Evolutionary conservation across 2,888 invertebrate genomes (phyloP).

Genomic region (Marronus borbonicus): DNA sequence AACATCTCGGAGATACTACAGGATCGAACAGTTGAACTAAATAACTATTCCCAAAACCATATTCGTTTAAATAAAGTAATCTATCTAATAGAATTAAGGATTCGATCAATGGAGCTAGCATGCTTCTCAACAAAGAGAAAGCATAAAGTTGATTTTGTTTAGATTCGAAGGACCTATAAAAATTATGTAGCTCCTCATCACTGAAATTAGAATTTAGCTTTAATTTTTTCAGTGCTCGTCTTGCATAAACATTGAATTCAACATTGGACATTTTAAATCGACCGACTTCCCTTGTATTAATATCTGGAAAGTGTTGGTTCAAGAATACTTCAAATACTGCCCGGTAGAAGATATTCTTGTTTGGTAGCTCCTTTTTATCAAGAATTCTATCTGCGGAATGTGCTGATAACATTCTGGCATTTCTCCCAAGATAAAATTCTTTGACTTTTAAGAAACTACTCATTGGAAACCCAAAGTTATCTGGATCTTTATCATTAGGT

Average conservation of each 20-base stretch:
- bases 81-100: constrained; percentile 87
- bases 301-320: constrained; percentile 67
- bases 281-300: constrained; percentile 75
- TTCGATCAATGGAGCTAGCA: constrained; percentile 87
- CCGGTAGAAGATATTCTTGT: constrained; percentile 81
- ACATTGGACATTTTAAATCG: constrained; percentile 70
- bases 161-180: constrained; percentile 67
- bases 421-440: constrained; percentile 76
- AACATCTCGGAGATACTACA: constrained; percentile 86
- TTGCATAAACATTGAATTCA: constrained; percentile 81
- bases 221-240: constrained; percentile 78
- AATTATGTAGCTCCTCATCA: constrained; percentile 68
- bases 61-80: constrained; percentile 82
- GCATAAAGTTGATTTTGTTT: constrained; percentile 77
- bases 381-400: constrained; percentile 85
- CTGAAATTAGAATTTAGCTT: constrained; percentile 72
- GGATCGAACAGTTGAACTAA: constrained; percentile 89
- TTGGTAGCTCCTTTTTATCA: constrained; percentile 73
- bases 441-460: constrained; percentile 74
- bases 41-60: constrained; percentile 74
- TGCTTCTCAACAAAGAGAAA: constrained; percentile 85
- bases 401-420: constrained; percentile 88
- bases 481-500: constrained; percentile 40
- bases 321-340: constrained; percentile 81
- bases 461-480: constrained; percentile 77